These are phyloP conservation scores for Hydraecia micacea DNA, from an alignment of 2,888 invertebrate genomes.

Conservation along the genomic window DNA sequence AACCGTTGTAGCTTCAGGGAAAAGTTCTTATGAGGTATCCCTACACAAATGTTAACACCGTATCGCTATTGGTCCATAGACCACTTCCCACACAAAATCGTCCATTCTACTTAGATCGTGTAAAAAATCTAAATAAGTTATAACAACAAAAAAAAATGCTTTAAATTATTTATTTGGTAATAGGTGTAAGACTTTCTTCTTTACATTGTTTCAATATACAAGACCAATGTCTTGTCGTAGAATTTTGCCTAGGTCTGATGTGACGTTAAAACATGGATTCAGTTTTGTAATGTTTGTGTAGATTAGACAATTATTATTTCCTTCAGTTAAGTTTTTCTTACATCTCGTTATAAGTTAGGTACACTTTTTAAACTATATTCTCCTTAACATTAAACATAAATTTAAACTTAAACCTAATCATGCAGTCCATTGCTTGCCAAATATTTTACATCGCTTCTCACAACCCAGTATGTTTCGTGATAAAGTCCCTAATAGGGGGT, in stretches of 20 bases:
- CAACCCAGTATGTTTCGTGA: constrained; percentile 76
- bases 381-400: constrained; percentile 29
- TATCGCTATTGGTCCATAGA: no score
- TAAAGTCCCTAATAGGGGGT: constrained; percentile 78
- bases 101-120: no score
- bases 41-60: no score
- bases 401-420: constrained; percentile 23
- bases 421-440: neutral
- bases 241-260: neutral
- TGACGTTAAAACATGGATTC: no score
- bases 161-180: neutral
- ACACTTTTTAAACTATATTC: neutral
- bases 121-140: no score
- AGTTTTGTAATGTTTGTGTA: no score
- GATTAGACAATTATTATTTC: no score
- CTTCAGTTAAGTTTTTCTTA: neutral
- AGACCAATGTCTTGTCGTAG: neutral
- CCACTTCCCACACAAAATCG: no score
- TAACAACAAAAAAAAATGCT: neutral
- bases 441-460: constrained; percentile 39
- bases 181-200: neutral
- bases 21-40: no score
- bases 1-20: no score
- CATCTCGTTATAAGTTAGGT: neutral
- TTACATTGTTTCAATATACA: no score